phyloP scores from a whole-genome alignment of 2,113 vertebrate genomes.

The Dendropsophus ebraccatus region DNA sequence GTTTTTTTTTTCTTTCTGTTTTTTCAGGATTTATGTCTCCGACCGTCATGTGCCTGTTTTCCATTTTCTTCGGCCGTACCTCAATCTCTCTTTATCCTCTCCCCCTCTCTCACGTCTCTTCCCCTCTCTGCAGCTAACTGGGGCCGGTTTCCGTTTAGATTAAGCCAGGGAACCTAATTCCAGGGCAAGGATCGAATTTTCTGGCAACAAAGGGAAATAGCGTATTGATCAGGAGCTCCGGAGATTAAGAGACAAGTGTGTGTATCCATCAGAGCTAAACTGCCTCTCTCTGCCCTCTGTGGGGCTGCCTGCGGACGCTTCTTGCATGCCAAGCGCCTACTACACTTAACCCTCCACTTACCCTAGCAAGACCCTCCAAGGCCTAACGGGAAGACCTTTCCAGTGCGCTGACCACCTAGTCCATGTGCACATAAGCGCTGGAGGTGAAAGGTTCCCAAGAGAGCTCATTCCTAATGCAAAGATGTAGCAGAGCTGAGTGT shows the following conservation, averaged over 20 bases:
- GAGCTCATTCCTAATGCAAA: background rate
- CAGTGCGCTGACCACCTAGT: background rate
- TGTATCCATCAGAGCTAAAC: constrained; percentile 93
- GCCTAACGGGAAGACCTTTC: constrained; percentile 38
- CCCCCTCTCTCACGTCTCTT: constrained; percentile 61
- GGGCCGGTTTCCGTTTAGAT: constrained; percentile 90
- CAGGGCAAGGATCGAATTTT: constrained; percentile 96
- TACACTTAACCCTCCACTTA: constrained; percentile 63
- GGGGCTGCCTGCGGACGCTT: constrained; percentile 63
- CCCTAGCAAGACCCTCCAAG: constrained; percentile 61
- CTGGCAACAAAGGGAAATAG: constrained; percentile 99
- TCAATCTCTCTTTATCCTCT: constrained; percentile 48
- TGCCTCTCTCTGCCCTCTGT: constrained; percentile 82
- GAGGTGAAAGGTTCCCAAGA: background rate
- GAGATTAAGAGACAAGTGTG: constrained; percentile 98
- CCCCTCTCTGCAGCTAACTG: constrained; percentile 65
- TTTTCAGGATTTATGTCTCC: background rate
- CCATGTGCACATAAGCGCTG: no score
- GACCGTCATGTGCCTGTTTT: background rate
- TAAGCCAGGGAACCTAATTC: constrained; percentile 97
- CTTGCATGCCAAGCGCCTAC: constrained; percentile 61
- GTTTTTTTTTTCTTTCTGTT: background rate
- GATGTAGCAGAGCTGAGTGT: background rate
- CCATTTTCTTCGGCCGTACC: background rate
- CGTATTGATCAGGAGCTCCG: constrained; percentile 94